Conservation (phyloP, 2,797 vertebrate genomes). For the Phoebastria nigripes region DNA sequence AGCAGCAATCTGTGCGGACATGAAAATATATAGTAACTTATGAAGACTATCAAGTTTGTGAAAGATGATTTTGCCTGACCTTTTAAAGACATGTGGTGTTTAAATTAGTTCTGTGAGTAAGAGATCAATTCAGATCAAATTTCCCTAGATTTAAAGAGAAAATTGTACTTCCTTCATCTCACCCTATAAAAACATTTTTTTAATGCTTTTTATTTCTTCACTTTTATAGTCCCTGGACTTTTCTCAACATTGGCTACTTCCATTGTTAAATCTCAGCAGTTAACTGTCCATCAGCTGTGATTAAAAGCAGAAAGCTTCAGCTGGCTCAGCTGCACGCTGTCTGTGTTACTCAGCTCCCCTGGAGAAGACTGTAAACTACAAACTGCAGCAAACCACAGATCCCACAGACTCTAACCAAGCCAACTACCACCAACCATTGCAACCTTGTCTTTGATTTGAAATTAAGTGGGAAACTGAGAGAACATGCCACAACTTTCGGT, state of each 20-base stretch:
- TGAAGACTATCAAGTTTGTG: background rate
- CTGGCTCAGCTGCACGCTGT: background rate
- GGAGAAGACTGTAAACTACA: background rate
- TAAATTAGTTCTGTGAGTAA: conserved; percentile 18
- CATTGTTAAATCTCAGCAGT: background rate
- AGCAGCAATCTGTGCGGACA: background rate
- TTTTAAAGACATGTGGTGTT: background rate
- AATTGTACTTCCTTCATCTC: conserved; percentile 15
- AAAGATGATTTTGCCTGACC: background rate
- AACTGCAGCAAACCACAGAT: conserved; percentile 7
- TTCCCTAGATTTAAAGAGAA: conserved; percentile 38
- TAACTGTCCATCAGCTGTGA: conserved; percentile 32
- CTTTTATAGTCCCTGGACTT: conserved; percentile 11
- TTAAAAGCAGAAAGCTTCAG: conserved; percentile 41
- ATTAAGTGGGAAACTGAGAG: background rate
- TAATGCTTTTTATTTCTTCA: background rate
- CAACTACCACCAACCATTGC: background rate
- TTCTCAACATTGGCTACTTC: background rate
- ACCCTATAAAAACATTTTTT: conserved; percentile 4
- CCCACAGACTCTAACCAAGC: background rate
- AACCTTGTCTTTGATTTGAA: background rate
- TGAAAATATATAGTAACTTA: conserved; percentile 12
- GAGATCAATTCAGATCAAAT: conserved; percentile 27
- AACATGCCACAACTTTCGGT: background rate
- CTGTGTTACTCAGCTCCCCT: background rate